Conservation (phyloP, 2,888 invertebrate species). For the Conops quadrifasciatus region DNA sequence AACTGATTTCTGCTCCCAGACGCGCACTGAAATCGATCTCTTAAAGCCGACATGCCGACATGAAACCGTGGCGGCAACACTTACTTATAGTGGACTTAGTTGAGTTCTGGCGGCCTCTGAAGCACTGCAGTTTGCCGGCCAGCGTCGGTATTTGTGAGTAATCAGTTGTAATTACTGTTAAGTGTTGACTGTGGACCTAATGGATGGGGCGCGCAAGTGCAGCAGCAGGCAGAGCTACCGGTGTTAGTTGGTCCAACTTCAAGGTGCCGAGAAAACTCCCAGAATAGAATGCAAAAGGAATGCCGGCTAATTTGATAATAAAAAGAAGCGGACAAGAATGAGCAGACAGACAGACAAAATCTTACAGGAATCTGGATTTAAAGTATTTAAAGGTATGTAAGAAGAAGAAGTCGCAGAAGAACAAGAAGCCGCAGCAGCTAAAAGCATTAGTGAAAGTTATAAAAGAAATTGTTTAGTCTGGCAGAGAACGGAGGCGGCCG, state of each 20-base stretch:
- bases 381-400: no score
- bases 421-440: no score
- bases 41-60: neutral
- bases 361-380: no score
- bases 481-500: no score
- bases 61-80: neutral
- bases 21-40: conserved; percentile 33
- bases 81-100: neutral
- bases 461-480: no score
- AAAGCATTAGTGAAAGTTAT: no score
- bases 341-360: no score
- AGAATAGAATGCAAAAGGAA: conserved; percentile 8
- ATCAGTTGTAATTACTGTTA: conserved; percentile 34
- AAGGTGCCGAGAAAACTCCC: neutral
- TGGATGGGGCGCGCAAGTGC: conserved; percentile 21
- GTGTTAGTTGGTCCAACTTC: conserved; percentile 13
- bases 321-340: no score
- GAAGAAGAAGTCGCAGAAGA: no score
- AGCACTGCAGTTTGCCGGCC: conserved; percentile 15
- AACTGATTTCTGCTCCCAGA: neutral
- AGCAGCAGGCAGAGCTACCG: conserved; percentile 12
- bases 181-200: conserved; percentile 14
- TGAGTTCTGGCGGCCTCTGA: neutral
- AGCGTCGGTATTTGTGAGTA: conserved; percentile 27
- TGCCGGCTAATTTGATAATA: no score